Evolutionary conservation across 2,797 vertebrate genomes (phyloP).

Genomic region (Lagothrix lagotricha): DNA sequence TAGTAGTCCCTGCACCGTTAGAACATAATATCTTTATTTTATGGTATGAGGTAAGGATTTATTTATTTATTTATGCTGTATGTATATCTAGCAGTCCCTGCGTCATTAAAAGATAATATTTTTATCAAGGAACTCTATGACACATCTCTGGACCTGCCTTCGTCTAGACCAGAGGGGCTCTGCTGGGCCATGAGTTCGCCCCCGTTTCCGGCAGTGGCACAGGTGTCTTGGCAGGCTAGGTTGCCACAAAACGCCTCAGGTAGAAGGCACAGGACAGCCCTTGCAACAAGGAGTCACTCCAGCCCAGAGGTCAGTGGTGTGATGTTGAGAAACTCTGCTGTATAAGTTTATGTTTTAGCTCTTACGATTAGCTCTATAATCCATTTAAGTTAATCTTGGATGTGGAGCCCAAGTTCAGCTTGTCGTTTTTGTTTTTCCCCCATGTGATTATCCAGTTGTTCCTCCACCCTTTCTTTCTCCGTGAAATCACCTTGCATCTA

Average conservation of each 20-base stretch:
- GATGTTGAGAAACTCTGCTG: background rate
- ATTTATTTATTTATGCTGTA: background rate
- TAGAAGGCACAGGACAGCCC: background rate
- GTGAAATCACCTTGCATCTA: background rate
- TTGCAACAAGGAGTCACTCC: background rate
- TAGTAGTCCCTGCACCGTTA: background rate
- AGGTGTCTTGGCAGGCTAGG: background rate
- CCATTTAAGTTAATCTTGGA: background rate
- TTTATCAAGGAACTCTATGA: background rate
- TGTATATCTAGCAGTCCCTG: background rate
- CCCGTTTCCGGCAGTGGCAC: background rate
- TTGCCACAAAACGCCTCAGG: background rate
- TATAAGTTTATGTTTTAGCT: background rate
- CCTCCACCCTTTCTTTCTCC: background rate
- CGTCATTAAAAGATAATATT: background rate
- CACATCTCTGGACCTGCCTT: background rate
- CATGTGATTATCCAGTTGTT: background rate
- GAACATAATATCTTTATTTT: background rate
- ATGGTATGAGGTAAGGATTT: background rate
- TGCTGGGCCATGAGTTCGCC: background rate
- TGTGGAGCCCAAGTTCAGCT: background rate
- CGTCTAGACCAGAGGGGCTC: background rate
- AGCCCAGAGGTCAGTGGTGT: background rate
- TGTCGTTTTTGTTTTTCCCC: background rate
- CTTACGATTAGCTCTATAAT: background rate